Base-by-base conservation (phyloP, 2,797 vertebrate genomes). In the Enteromius radiatus region DNA sequence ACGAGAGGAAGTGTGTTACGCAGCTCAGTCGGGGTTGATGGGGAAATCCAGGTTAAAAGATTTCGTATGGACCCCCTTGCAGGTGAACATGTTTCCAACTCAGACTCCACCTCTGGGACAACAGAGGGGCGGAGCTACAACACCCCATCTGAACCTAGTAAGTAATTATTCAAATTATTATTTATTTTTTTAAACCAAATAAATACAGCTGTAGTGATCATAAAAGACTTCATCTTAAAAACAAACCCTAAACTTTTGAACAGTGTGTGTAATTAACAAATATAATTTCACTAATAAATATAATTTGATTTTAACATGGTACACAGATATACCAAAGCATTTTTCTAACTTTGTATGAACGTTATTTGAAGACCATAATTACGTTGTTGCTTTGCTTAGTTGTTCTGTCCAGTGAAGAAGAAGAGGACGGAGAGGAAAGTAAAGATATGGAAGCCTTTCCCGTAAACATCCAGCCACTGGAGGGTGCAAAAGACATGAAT, bases 351-450 rank as follows among this genome's bases (percentile, higher is more conserved):
- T 28, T 56, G 10, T 15, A 43, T 69, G 36, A 17, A 56, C 54
- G 17, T 38, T 56, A n/a, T 33, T 45, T 71, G 19, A 59, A 80
- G 36, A 33, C 26, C 36, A 4, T 47, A 7, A 59, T 33, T 69
- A 1, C 75, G 5, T 73, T 0, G 84, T 19, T 56, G 7, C 85
- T 10, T 86, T 21, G 88, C 93, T 89, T 84, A 99, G 98, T 98
- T 91, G 92, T 98, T 65, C 92, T 99, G 88, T 99, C 98, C 80
- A 98, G 97, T 89, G 98, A 98, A 80, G 97, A 59, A 9, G 54
- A 98, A 80, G 76, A 81, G n/a, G 64, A 97, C 84, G 71, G 10
- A n/a, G 96, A 95, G 82, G 87, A 87, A 41, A 47, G 43, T 47
- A 84, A 77, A 47, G 91, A 91, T 86, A 89, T 91, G 89, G 76